Percentiles rank a stretch among this genome's conserved stretches.
These are phyloP conservation scores for Aporrectodea caliginosa DNA, from an alignment of 1,140 invertebrate species.

Conservation along the genomic window DNA sequence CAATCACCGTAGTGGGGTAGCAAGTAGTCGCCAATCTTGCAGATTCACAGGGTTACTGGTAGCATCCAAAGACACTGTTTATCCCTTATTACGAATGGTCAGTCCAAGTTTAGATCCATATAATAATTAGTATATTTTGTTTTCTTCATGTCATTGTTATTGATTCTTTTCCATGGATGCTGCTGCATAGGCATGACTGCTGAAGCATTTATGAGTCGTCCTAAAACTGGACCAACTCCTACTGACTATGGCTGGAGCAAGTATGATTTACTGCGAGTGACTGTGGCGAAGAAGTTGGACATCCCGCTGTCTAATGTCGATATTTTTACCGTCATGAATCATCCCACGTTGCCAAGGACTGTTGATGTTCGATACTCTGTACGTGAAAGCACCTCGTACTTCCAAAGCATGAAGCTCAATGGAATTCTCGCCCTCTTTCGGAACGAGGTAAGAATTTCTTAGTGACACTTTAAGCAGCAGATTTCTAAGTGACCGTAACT, in stretches of 20 bases:
- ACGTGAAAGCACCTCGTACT: constrained; percentile 77
- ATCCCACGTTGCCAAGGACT: constrained; percentile 37
- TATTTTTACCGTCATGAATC: constrained; percentile 82
- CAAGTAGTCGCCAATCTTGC: no score
- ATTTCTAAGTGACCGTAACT: no score
- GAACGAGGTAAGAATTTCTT: constrained; percentile 72
- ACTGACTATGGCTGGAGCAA: constrained; percentile 86
- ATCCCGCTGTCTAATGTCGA: constrained; percentile 84
- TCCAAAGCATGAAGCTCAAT: constrained; percentile 87
- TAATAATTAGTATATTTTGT: no score
- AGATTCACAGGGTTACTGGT: no score
- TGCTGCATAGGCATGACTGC: constrained; percentile 74
- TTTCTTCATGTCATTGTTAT: no score
- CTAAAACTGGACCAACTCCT: neutral
- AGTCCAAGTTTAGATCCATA: no score
- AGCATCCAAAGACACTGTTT: no score
- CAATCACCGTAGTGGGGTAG: no score
- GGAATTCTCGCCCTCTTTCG: constrained; percentile 87
- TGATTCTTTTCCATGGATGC: no score
- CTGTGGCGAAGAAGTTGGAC: constrained; percentile 71
- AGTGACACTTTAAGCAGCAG: no score
- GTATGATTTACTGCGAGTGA: constrained; percentile 79
- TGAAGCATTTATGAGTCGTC: constrained; percentile 79
- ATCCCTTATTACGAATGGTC: no score
- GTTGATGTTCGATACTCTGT: constrained; percentile 85